These are phyloP conservation scores for Corella eumyota DNA, from an alignment of 23 tunicate species.

Conservation along the genomic window DNA sequence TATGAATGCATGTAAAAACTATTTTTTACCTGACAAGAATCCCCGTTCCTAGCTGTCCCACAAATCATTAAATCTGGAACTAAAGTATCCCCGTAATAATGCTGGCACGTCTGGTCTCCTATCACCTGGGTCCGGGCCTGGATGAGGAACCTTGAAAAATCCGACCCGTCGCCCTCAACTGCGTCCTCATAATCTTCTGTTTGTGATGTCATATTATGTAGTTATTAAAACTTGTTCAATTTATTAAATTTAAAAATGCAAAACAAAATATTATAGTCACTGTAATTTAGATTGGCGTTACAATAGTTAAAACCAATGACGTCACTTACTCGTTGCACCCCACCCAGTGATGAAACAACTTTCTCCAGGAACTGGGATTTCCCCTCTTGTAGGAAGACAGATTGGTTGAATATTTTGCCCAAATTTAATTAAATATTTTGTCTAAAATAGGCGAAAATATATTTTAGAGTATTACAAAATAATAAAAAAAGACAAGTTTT, in stretches of 20 bases:
- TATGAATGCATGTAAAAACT: too few species aligned
- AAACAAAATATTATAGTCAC: too few species aligned
- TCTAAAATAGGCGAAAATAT: background rate
- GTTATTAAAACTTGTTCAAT: too few species aligned
- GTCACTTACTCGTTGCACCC: constrained; percentile 24
- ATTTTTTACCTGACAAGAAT: constrained; percentile 2
- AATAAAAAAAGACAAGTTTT: too few species aligned
- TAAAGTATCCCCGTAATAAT: background rate
- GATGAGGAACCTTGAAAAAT: constrained; percentile 1
- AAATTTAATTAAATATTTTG: background rate
- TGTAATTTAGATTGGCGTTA: background rate
- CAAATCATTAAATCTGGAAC: constrained; percentile 1
- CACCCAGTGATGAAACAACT: constrained; percentile 28
- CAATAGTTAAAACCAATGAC: background rate
- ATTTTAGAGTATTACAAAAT: too few species aligned
- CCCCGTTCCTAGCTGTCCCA: constrained; percentile 5
- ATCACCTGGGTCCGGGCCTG: constrained; percentile 2
- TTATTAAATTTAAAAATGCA: too few species aligned
- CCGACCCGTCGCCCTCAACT: constrained; percentile 11
- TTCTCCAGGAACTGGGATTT: constrained; percentile 10
- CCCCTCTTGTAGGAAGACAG: constrained; percentile 18
- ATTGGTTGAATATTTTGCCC: constrained; percentile 18
- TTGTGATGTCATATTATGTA: too few species aligned
- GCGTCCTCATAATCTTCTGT: constrained; percentile 8
- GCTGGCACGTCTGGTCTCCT: background rate